Conservation (phyloP, 2,888 invertebrate species). For the Polydrusus pterygomalis region DNA sequence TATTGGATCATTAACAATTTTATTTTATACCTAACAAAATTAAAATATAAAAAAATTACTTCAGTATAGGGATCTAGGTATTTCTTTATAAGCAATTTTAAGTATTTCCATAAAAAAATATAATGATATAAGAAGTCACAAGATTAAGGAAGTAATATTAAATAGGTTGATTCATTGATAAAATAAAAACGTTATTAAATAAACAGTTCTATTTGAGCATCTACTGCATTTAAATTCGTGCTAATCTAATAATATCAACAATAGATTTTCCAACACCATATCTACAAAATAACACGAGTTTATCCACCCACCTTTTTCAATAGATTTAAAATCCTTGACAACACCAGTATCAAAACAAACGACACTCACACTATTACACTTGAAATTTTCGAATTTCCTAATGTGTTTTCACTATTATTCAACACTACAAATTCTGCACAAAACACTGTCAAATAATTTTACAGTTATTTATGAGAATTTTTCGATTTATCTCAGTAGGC, state of each 20-base stretch:
- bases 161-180: too few species aligned
- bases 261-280: conserved; percentile 1
- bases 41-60: too few species aligned
- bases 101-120: too few species aligned
- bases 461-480: not conserved
- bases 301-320: conserved; percentile 20
- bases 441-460: conserved; percentile 7
- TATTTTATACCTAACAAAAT: too few species aligned
- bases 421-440: not conserved
- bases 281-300: not conserved
- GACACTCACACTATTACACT: conserved; percentile 8
- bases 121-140: not conserved
- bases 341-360: conserved; percentile 12
- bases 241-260: not conserved
- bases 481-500: conserved; percentile 1
- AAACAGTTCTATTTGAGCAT: not conserved
- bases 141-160: not conserved
- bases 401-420: not conserved
- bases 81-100: too few species aligned
- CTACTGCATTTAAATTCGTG: not conserved
- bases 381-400: conserved; percentile 2
- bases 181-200: too few species aligned
- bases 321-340: conserved; percentile 28
- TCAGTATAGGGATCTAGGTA: too few species aligned
- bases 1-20: too few species aligned